phyloP scores from a whole-genome alignment of 2,797 vertebrate genomes.

The Sarcophilus harrisii region DNA sequence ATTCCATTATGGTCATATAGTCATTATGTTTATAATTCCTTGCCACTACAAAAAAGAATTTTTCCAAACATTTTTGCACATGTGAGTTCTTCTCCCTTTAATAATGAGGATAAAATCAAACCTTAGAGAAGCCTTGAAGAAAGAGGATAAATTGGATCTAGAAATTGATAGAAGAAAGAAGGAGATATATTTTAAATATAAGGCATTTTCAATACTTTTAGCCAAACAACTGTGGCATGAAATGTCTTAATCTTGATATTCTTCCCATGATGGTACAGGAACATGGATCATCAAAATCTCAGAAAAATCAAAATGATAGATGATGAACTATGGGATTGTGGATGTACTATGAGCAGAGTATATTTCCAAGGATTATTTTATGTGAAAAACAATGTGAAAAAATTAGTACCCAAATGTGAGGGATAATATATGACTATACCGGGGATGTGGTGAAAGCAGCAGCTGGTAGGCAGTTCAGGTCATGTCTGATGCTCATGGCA shows the following conservation, averaged over 20 bases:
- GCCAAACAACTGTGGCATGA: not conserved
- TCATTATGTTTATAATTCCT: too few species aligned
- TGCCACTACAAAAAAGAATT: too few species aligned
- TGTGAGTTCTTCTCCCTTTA: too few species aligned
- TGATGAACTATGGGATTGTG: not conserved
- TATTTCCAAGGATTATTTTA: not conserved
- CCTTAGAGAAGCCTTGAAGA: not conserved
- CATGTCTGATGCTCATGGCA: not conserved
- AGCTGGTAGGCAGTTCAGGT: not conserved
- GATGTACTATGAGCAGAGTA: not conserved
- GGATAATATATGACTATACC: not conserved
- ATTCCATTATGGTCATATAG: too few species aligned
- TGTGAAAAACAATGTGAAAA: not conserved
- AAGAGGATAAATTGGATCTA: not conserved
- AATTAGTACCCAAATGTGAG: not conserved
- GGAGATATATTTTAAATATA: not conserved
- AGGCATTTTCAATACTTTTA: not conserved
- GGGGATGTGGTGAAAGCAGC: not conserved
- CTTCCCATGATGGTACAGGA: not conserved
- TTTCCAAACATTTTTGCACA: too few species aligned
- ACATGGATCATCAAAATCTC: not conserved
- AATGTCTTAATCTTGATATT: not conserved
- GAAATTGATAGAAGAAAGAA: not conserved
- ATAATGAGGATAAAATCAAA: not conserved
- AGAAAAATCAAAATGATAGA: not conserved